Evolutionary conservation across 2,797 vertebrate genomes (phyloP).

Genomic region (Pseudochirops cupreus): DNA sequence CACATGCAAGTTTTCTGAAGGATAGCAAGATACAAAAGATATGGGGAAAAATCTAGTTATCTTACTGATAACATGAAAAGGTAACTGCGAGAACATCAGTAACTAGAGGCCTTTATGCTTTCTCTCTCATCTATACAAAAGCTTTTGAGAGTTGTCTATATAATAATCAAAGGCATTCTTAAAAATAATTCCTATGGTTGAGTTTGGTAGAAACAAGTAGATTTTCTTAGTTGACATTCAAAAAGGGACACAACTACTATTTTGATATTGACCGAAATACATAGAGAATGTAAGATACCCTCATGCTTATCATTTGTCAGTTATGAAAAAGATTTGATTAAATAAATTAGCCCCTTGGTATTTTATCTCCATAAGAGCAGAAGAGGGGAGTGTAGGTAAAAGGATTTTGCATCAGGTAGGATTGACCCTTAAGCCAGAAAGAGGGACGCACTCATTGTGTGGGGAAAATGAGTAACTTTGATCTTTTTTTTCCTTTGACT

Average conservation of each 20-base stretch:
- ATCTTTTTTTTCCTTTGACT: too few species aligned
- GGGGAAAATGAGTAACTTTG: too few species aligned
- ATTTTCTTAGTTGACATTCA: background rate
- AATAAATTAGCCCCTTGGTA: background rate
- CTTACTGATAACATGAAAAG: background rate
- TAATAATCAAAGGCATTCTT: background rate
- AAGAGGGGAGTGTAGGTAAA: background rate
- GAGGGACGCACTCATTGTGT: too few species aligned
- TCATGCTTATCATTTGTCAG: background rate
- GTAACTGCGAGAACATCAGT: background rate
- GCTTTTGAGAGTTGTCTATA: background rate
- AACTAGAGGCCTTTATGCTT: background rate
- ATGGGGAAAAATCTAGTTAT: background rate
- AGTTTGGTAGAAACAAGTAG: background rate
- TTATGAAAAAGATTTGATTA: background rate
- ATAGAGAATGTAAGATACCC: background rate
- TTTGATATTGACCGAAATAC: background rate
- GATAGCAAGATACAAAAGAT: background rate
- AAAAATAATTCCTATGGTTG: background rate
- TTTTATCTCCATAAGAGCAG: background rate
- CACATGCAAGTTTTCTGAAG: background rate
- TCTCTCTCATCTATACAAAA: background rate
- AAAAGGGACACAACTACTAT: background rate
- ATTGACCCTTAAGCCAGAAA: too few species aligned
- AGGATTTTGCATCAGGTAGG: background rate